These are phyloP conservation scores for Noctua janthina DNA, from an alignment of 2,888 invertebrate species.

Conservation along the genomic window DNA sequence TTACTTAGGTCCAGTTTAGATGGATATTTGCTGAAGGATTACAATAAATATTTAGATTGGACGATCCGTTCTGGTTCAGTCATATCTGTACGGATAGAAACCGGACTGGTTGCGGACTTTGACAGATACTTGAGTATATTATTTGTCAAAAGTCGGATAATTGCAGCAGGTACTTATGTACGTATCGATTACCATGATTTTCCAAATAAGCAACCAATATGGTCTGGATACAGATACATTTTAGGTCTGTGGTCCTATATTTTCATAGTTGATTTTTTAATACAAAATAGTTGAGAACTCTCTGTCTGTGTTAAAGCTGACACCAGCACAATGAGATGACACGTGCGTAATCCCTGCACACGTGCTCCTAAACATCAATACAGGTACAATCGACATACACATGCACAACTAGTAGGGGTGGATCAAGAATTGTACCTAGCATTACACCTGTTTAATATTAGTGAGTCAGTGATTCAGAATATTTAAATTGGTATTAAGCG, in stretches of 20 bases:
- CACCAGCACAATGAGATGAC: constrained; percentile 14
- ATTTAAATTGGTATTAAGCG: constrained; percentile 68
- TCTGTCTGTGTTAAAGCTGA: not conserved
- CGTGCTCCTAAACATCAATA: constrained; percentile 45
- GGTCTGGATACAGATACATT: not conserved
- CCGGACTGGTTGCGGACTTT: not conserved
- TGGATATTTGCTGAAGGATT: not conserved
- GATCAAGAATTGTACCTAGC: constrained; percentile 29
- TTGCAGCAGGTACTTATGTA: not conserved
- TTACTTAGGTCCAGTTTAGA: not conserved
- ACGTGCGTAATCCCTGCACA: constrained; percentile 60
- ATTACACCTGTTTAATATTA: constrained; percentile 56
- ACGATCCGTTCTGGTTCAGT: not conserved
- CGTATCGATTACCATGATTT: not conserved
- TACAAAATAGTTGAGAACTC: not conserved
- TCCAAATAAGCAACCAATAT: not conserved
- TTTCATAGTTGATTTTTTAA: too few relatives aligned
- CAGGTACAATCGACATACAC: constrained; percentile 36
- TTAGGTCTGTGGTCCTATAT: too few relatives aligned
- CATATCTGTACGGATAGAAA: not conserved
- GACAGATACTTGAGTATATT: not conserved
- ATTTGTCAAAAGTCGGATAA: not conserved
- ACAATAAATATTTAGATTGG: not conserved
- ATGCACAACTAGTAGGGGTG: constrained; percentile 49
- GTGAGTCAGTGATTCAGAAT: constrained; percentile 61